phyloP scores from a whole-genome alignment of 2,113 vertebrate genomes.

The Rhea americana region DNA sequence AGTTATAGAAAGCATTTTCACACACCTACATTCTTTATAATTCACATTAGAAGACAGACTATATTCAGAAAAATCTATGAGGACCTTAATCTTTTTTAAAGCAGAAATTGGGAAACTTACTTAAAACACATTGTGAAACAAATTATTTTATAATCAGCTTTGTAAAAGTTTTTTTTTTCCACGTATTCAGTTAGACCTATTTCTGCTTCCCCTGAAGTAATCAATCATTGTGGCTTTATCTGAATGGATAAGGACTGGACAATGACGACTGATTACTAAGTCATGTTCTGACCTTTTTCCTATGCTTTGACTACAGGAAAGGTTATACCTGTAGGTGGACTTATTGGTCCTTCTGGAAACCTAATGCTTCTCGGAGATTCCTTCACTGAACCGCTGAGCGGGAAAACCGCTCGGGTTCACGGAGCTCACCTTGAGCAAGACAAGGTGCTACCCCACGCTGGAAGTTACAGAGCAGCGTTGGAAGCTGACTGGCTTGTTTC shows the following conservation, averaged over 20 bases:
- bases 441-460: constrained; percentile 72
- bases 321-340: constrained; percentile 83
- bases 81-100: background rate
- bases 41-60: background rate
- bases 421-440: constrained; percentile 74
- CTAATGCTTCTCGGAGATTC: constrained; percentile 78
- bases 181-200: background rate
- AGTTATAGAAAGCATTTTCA: background rate
- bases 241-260: background rate
- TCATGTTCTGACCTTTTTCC: background rate
- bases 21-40: background rate
- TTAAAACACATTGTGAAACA: background rate
- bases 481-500: constrained; percentile 77
- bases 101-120: background rate
- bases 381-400: constrained; percentile 85
- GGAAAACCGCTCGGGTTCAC: constrained; percentile 70
- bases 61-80: background rate
- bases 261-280: background rate
- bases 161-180: background rate
- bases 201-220: background rate
- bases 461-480: constrained; percentile 80
- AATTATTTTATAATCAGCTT: background rate
- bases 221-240: background rate
- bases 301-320: constrained; percentile 71
- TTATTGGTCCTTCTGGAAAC: constrained; percentile 34